phyloP scores from a whole-genome alignment of 2,113 vertebrate genomes.

The Oxyura jamaicensis region DNA sequence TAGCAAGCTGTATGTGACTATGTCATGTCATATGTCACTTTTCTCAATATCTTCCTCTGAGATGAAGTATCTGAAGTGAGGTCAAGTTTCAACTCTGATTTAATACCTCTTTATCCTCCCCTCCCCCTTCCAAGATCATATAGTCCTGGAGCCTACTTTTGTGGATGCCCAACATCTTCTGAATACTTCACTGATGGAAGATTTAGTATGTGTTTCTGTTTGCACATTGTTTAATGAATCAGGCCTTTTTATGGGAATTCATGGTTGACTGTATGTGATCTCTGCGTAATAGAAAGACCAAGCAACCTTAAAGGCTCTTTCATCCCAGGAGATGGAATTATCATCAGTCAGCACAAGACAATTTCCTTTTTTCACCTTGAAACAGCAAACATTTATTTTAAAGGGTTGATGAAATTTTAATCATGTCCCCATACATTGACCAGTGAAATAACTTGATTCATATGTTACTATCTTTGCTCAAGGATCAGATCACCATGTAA shows the following conservation, averaged over 20 bases:
- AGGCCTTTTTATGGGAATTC: neutral
- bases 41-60: neutral
- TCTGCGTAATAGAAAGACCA: neutral
- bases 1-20: neutral
- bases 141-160: neutral
- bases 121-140: neutral
- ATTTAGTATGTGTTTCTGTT: neutral
- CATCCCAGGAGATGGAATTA: neutral
- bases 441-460: neutral
- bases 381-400: constrained; percentile 2
- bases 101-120: neutral
- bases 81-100: neutral
- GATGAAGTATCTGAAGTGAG: neutral
- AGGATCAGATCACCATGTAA: neutral
- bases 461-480: neutral
- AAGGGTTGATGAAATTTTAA: neutral
- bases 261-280: neutral
- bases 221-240: neutral
- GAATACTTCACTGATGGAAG: neutral
- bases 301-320: neutral
- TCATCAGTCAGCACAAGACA: neutral
- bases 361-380: neutral
- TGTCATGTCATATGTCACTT: neutral
- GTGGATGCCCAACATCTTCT: neutral
- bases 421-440: neutral